A percentile compares a stretch with the other conserved stretches of the same genome.
Conservation (phyloP, 2,113 vertebrate genomes). For the Myrmophylax atrothorax region DNA sequence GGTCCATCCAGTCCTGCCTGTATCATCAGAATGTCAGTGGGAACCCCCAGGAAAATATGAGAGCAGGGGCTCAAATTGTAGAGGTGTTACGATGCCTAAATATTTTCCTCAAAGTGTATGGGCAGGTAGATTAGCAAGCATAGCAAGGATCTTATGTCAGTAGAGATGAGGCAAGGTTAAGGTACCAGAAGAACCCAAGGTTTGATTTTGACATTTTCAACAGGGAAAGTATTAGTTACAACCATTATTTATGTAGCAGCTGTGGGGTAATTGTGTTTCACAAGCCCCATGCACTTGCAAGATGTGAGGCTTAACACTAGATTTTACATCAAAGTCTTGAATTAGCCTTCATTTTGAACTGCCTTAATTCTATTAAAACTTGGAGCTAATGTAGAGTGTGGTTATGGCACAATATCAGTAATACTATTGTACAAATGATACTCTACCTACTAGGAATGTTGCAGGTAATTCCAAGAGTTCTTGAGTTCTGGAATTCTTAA, state of each 20-base stretch:
- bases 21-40: accelerated
- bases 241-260: background rate
- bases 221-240: background rate
- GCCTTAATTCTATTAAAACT: background rate
- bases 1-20: background rate
- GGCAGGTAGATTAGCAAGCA: background rate
- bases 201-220: background rate
- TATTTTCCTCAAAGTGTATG: background rate
- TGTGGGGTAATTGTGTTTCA: background rate
- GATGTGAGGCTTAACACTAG: background rate
- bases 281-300: background rate
- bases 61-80: background rate
- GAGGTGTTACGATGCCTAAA: background rate
- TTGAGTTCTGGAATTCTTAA: background rate
- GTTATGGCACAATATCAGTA: background rate
- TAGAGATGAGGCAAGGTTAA: background rate
- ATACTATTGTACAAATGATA: background rate
- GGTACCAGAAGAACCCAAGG: background rate
- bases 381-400: background rate
- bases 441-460: background rate
- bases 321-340: background rate
- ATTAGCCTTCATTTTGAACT: background rate
- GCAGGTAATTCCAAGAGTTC: background rate
- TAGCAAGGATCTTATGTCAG: background rate
- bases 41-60: background rate